These are phyloP conservation scores for Dinoponera quadriceps DNA, from an alignment of 1,140 invertebrate species.

Conservation along the genomic window DNA sequence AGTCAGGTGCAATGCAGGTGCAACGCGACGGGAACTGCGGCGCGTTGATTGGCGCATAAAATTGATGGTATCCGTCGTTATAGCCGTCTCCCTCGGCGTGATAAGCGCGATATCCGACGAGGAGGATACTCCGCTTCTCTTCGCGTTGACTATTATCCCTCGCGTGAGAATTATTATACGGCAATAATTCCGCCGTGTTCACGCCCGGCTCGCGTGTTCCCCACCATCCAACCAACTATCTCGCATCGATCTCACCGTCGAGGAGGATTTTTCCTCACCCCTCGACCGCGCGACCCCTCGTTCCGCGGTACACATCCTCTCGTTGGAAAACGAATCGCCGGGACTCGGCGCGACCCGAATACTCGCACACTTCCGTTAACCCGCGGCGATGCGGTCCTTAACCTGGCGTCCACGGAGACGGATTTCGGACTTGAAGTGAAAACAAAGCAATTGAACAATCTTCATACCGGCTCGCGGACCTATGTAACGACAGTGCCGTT, in stretches of 20 bases:
- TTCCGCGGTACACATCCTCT: background rate
- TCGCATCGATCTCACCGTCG: conserved; percentile 14
- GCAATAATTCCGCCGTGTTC: background rate
- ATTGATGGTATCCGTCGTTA: conserved; percentile 24
- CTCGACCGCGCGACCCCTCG: background rate
- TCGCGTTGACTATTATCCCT: background rate
- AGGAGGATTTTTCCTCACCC: background rate
- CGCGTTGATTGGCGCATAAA: conserved; percentile 42
- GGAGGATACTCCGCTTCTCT: background rate
- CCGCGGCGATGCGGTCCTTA: too few relatives aligned
- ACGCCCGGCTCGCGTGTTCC: background rate
- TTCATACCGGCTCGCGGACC: too few relatives aligned
- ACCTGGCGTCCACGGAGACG: too few relatives aligned
- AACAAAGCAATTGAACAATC: too few relatives aligned
- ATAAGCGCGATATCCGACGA: conserved; percentile 11
- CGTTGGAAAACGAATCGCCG: background rate
- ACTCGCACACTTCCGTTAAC: too few relatives aligned
- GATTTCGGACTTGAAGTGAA: too few relatives aligned
- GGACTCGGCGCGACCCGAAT: too few relatives aligned
- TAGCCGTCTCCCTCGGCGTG: too few relatives aligned
- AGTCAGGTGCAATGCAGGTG: conserved; percentile 43
- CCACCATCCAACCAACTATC: background rate
- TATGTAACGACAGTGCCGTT: too few relatives aligned
- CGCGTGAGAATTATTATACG: conserved; percentile 32
- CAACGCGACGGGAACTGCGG: conserved; percentile 10